Conservation (phyloP, 2,797 vertebrate species). For the Gymnoscopelus microlampas region DNA sequence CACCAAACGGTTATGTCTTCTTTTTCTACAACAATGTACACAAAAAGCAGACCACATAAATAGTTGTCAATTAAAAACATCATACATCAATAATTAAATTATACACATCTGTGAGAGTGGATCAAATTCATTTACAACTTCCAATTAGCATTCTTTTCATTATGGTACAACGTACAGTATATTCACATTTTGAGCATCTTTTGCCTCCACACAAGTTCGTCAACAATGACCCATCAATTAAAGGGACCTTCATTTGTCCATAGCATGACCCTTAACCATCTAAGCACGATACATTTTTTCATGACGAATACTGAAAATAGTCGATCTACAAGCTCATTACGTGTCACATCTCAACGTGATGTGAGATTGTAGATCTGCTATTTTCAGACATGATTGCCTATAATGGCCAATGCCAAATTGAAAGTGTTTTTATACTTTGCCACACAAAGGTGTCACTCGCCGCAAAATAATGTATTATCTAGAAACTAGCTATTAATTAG, state of each 20-base stretch:
- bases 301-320: too few species aligned
- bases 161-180: slow-evolving; percentile 34
- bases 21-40: slow-evolving; percentile 59
- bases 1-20: slow-evolving; percentile 37
- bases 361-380: too few species aligned
- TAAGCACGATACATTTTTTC: too few species aligned
- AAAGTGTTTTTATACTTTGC: too few species aligned
- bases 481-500: too few species aligned
- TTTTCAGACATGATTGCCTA: too few species aligned
- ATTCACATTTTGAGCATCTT: slow-evolving; percentile 61
- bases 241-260: not conserved
- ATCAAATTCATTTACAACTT: slow-evolving; percentile 66
- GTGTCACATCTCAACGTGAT: too few species aligned
- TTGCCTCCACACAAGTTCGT: not conserved
- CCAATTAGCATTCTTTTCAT: slow-evolving; percentile 47
- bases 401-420: too few species aligned
- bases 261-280: not conserved
- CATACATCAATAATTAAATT: slow-evolving; percentile 70
- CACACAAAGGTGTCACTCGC: too few species aligned
- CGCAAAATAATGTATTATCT: too few species aligned
- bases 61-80: slow-evolving; percentile 60
- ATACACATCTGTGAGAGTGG: slow-evolving; percentile 65
- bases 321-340: too few species aligned
- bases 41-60: slow-evolving; percentile 70
- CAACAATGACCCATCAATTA: slow-evolving; percentile 1